A percentile compares a stretch with the other conserved stretches of the same genome.
These are phyloP conservation scores for Lycocorax pyrrhopterus DNA, from an alignment of 2,113 vertebrate genomes.

Conservation along the genomic window DNA sequence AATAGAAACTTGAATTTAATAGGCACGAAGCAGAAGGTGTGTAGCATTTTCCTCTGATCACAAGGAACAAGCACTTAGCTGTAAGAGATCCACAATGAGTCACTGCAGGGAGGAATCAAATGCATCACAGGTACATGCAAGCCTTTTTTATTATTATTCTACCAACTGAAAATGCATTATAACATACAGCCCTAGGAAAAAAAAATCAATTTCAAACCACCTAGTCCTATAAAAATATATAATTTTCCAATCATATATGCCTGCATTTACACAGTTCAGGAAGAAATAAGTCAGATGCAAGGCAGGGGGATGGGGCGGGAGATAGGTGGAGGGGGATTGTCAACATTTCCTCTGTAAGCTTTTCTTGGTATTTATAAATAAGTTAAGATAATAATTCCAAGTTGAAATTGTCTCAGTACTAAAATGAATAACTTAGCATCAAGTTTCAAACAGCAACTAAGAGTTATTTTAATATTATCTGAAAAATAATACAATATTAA, in stretches of 20 bases:
- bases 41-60: constrained; percentile 69
- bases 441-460: background rate
- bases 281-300: background rate
- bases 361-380: constrained; percentile 17
- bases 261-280: background rate
- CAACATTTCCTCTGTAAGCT: background rate
- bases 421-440: background rate
- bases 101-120: constrained; percentile 73
- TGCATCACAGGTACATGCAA: constrained; percentile 60
- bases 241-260: background rate
- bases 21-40: constrained; percentile 70
- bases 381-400: background rate
- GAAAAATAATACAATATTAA: background rate
- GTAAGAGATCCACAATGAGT: constrained; percentile 69
- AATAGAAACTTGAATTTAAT: constrained; percentile 66
- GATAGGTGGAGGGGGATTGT: background rate
- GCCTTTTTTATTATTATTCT: constrained; percentile 60
- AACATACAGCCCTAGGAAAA: constrained; percentile 4
- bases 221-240: background rate
- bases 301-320: background rate
- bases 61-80: constrained; percentile 70
- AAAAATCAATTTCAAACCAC: background rate
- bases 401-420: background rate
- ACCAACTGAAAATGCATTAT: constrained; percentile 41
- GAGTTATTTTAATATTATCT: background rate